Evolutionary conservation across 2,888 invertebrate species (phyloP).

Genomic region (Bembecia ichneumoniformis): DNA sequence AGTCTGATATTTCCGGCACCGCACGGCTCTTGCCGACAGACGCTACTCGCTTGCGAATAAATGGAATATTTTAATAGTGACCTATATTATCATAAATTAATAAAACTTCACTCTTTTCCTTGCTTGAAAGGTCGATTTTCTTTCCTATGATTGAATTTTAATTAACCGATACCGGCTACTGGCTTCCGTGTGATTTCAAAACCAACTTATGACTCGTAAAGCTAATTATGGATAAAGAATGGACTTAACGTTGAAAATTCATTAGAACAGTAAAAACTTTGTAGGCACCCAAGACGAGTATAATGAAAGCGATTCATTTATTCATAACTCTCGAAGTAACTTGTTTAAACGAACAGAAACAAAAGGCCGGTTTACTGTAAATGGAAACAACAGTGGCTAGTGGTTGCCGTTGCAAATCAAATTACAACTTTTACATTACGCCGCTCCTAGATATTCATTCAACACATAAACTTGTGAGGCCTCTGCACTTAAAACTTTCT

Average conservation of each 20-base stretch:
- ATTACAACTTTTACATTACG: slow-evolving; percentile 58
- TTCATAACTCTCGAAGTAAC: slow-evolving; percentile 34
- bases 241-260: not conserved
- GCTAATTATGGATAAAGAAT: not conserved
- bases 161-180: too few species aligned
- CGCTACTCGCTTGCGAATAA: not conserved
- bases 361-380: slow-evolving; percentile 33
- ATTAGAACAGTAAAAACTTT: not conserved
- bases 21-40: not conserved
- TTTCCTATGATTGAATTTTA: slow-evolving; percentile 8
- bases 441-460: slow-evolving; percentile 45
- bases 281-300: slow-evolving; percentile 7
- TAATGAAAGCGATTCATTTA: slow-evolving; percentile 32
- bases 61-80: slow-evolving; percentile 9
- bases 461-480: slow-evolving; percentile 55
- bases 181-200: too few species aligned
- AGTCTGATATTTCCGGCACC: slow-evolving; percentile 32
- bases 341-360: slow-evolving; percentile 32
- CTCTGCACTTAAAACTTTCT: slow-evolving; percentile 56
- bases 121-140: slow-evolving; percentile 15
- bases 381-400: slow-evolving; percentile 39
- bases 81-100: slow-evolving; percentile 30
- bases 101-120: slow-evolving; percentile 16
- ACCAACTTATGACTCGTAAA: not conserved
- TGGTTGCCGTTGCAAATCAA: slow-evolving; percentile 51